These are phyloP conservation scores for Heliconius hermathena DNA, from an alignment of 1,140 invertebrate genomes.

Conservation along the genomic window DNA sequence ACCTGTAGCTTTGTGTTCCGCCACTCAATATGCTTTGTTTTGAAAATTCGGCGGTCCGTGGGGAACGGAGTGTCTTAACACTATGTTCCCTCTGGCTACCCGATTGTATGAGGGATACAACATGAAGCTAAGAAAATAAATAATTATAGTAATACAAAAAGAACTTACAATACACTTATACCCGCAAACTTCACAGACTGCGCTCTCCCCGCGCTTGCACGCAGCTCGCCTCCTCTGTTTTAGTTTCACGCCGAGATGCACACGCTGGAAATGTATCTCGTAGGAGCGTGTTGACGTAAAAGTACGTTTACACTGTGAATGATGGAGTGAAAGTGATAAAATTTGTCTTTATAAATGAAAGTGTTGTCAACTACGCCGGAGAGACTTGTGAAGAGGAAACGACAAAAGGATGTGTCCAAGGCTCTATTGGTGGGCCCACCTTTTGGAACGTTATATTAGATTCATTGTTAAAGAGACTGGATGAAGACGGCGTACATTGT, in stretches of 20 bases:
- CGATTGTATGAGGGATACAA: not conserved
- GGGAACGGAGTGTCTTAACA: too few species aligned
- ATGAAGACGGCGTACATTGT: too few species aligned
- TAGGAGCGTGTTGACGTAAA: slow-evolving; percentile 51
- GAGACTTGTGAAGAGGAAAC: too few species aligned
- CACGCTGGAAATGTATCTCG: slow-evolving; percentile 52
- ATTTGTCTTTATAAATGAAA: too few species aligned
- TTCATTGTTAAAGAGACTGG: too few species aligned
- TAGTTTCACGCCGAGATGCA: slow-evolving; percentile 52
- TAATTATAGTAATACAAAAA: slow-evolving; percentile 1
- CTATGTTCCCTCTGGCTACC: not conserved
- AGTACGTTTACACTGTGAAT: slow-evolving; percentile 46
- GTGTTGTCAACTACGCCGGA: too few species aligned
- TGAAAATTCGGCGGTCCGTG: too few species aligned
- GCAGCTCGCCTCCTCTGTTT: slow-evolving; percentile 30
- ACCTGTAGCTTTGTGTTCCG: too few species aligned
- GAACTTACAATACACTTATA: slow-evolving; percentile 59
- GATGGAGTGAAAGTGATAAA: not conserved
- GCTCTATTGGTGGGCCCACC: too few species aligned
- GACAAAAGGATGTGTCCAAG: too few species aligned
- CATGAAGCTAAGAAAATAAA: not conserved
- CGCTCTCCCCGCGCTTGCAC: slow-evolving; percentile 29
- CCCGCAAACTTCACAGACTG: slow-evolving; percentile 65
- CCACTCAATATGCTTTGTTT: too few species aligned
- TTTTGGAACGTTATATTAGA: too few species aligned